Conservation (phyloP, 2,113 vertebrate genomes). For the Rhea pennata region DNA sequence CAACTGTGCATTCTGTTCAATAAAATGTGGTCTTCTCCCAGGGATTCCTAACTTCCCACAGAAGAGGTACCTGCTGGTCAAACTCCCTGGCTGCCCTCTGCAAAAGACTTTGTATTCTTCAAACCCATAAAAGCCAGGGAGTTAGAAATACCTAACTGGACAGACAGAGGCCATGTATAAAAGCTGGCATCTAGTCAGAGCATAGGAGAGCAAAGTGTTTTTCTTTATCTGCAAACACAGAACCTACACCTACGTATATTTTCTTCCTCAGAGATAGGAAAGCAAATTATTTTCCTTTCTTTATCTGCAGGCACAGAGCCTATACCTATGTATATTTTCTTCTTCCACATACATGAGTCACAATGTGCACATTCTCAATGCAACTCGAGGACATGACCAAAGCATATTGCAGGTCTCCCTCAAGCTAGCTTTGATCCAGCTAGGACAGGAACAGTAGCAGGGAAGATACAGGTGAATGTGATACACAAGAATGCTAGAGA, state of each 20-base stretch:
- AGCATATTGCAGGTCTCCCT: accelerated
- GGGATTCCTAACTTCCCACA: not conserved
- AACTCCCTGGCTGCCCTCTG: not conserved
- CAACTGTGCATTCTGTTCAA: not conserved
- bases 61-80: not conserved
- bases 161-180: not conserved
- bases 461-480: accelerated
- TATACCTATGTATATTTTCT: slow-evolving; percentile 23
- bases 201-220: not conserved
- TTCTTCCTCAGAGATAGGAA: not conserved
- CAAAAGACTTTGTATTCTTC: not conserved
- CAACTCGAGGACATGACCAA: accelerated
- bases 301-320: slow-evolving; percentile 30
- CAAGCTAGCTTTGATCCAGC: not conserved
- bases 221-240: slow-evolving; percentile 35
- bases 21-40: not conserved
- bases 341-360: not conserved
- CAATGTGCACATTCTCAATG: accelerated
- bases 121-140: not conserved
- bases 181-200: not conserved
- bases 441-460: not conserved
- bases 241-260: slow-evolving; percentile 7
- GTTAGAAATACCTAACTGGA: not conserved
- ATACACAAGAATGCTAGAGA: accelerated
- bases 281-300: slow-evolving; percentile 5